These are phyloP conservation scores for Gymnoscopelus microlampas DNA, from an alignment of 2,797 vertebrate species.

Conservation along the genomic window DNA sequence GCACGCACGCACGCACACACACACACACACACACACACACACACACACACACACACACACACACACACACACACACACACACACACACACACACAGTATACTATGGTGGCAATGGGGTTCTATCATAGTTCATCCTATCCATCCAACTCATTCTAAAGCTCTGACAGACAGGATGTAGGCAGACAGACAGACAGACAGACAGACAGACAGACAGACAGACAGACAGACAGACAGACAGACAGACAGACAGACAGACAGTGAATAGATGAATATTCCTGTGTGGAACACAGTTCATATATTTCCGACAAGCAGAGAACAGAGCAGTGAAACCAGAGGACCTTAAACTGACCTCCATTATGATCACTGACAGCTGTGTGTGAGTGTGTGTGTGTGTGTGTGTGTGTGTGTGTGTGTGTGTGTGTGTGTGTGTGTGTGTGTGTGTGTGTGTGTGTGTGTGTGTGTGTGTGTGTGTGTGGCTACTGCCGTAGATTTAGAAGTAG, in stretches of 20 bases:
- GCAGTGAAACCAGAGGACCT: constrained; percentile 11
- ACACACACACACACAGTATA: no score
- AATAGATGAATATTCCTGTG: background rate
- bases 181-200: background rate
- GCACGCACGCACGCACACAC: no score
- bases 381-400: background rate
- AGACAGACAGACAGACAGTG: background rate
- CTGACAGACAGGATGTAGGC: no score
- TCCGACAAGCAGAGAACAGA: background rate
- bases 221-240: constrained; percentile 6
- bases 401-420: constrained; percentile 5
- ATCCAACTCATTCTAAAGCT: no score
- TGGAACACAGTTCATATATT: background rate
- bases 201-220: constrained; percentile 10
- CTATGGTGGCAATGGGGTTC: no score
- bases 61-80: no score
- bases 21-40: no score
- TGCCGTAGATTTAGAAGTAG: background rate
- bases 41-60: no score
- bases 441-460: background rate
- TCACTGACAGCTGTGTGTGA: background rate
- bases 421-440: constrained; percentile 5
- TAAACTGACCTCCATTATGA: constrained; percentile 29
- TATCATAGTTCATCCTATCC: no score
- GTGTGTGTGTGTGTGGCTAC: background rate